Conservation (phyloP, 2,113 vertebrate genomes). For the Heterotis niloticus region DNA sequence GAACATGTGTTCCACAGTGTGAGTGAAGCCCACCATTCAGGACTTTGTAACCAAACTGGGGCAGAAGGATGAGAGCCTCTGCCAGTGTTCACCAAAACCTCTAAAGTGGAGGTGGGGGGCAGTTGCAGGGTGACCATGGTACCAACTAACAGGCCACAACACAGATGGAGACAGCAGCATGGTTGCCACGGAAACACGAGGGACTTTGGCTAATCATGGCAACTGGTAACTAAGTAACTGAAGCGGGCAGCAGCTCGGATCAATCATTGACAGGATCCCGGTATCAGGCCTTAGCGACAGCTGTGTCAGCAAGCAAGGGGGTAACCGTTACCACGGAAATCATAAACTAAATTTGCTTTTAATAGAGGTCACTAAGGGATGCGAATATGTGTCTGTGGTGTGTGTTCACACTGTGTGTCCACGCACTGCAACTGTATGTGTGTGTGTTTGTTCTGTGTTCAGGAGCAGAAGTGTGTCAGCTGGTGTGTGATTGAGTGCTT, state of each 20-base stretch:
- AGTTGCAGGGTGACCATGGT: conserved; percentile 40
- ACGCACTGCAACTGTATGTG: no score
- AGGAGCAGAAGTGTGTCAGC: no score
- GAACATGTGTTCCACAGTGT: no score
- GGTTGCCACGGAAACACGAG: conserved; percentile 71
- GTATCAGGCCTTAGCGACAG: conserved; percentile 10
- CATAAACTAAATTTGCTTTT: no score
- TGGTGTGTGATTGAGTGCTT: no score
- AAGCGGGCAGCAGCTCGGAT: conserved; percentile 56
- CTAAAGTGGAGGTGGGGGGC: conserved; percentile 46
- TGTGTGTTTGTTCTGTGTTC: no score
- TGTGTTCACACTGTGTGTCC: no score
- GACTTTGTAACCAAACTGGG: conserved; percentile 52
- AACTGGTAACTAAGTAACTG: conserved; percentile 78
- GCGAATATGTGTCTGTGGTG: no score
- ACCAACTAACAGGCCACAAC: conserved; percentile 56
- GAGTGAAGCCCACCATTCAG: conserved; percentile 43
- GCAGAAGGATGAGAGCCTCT: conserved; percentile 28
- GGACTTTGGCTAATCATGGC: conserved; percentile 66
- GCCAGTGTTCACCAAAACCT: conserved; percentile 55
- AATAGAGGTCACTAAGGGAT: no score
- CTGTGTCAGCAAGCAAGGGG: no score
- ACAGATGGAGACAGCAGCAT: conserved; percentile 65
- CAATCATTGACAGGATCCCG: conserved; percentile 51
- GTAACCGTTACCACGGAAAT: no score